Conservation (phyloP, 2,888 invertebrate species). For the Andrena fulva region DNA sequence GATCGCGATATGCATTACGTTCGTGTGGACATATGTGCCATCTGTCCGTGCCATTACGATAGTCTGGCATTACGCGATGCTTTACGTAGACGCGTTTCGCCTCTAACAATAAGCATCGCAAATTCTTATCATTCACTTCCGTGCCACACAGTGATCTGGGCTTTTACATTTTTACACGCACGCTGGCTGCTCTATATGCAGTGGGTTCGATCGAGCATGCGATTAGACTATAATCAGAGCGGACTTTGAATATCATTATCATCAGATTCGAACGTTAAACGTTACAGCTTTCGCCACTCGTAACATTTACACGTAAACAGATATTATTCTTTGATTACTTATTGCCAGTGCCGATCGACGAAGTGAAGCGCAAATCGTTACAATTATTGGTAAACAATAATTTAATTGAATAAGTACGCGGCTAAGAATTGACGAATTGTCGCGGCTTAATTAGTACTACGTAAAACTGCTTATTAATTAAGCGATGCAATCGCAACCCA, state of each 20-base stretch:
- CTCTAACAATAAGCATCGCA: too few species aligned
- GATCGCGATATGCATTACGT: neutral
- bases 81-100: neutral
- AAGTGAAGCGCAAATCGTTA: neutral
- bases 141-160: neutral
- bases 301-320: too few species aligned
- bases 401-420: neutral
- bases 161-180: neutral
- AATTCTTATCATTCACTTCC: conserved; percentile 6
- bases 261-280: neutral
- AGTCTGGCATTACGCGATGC: conserved; percentile 2
- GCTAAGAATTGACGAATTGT: neutral
- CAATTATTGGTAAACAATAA: neutral
- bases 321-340: too few species aligned
- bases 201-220: neutral
- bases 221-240: neutral
- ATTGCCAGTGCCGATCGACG: neutral
- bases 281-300: neutral
- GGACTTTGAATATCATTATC: neutral
- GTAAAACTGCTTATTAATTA: conserved; percentile 6
- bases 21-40: neutral
- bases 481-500: conserved; percentile 8
- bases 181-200: neutral
- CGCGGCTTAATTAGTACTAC: neutral
- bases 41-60: conserved; percentile 15